Conservation (phyloP, 1,140 invertebrate species). For the Aphidius ervi region DNA sequence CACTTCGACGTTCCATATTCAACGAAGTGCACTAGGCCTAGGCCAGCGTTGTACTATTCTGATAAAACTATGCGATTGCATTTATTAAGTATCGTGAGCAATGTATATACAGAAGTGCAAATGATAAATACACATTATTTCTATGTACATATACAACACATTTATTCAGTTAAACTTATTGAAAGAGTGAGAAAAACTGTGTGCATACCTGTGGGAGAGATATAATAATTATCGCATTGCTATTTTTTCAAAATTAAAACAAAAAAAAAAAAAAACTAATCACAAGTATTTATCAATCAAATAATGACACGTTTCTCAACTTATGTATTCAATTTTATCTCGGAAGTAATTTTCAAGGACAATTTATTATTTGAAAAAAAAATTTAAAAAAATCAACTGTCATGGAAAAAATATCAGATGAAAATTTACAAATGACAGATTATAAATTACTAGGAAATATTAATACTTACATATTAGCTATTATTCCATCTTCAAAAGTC, state of each 20-base stretch:
- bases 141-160: too few relatives aligned
- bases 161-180: too few relatives aligned
- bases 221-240: background rate
- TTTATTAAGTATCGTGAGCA: slow-evolving; percentile 27
- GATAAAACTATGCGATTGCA: slow-evolving; percentile 37
- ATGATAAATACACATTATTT: slow-evolving; percentile 19
- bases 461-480: too few relatives aligned
- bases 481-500: too few relatives aligned
- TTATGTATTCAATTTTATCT: too few relatives aligned
- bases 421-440: too few relatives aligned
- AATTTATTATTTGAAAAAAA: too few relatives aligned
- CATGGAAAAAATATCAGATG: too few relatives aligned
- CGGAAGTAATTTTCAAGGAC: too few relatives aligned
- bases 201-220: background rate
- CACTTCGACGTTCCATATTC: slow-evolving; percentile 31
- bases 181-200: slow-evolving; percentile 12
- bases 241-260: background rate
- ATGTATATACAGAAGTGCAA: slow-evolving; percentile 28
- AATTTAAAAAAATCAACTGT: too few relatives aligned
- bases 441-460: too few relatives aligned
- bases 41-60: slow-evolving; percentile 36
- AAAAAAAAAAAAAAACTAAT: background rate
- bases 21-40: slow-evolving; percentile 32
- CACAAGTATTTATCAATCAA: background rate
- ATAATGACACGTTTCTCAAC: too few relatives aligned